phyloP scores from a whole-genome alignment of 23 tunicate species.

The Ciona savignyi region DNA sequence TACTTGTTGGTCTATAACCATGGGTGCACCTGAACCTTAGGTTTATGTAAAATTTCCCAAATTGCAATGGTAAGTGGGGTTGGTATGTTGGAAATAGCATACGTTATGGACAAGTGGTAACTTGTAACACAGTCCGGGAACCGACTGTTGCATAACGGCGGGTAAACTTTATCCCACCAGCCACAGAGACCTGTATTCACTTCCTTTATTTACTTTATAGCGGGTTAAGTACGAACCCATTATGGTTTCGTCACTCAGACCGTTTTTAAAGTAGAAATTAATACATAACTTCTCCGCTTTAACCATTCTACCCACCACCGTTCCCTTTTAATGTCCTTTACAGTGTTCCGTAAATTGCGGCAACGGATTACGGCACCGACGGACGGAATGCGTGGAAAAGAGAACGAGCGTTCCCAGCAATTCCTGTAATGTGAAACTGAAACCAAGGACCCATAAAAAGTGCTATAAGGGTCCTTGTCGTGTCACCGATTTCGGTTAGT shows the following conservation, averaged over 20 bases:
- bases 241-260: neutral
- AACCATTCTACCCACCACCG: neutral
- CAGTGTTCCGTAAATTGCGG: conserved; percentile 88
- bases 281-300: neutral
- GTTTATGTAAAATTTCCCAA: too few relatives aligned
- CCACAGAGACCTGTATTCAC: too few relatives aligned
- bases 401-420: conserved; percentile 20
- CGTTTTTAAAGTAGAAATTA: neutral
- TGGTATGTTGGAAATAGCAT: too few relatives aligned
- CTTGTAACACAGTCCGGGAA: too few relatives aligned
- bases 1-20: too few relatives aligned
- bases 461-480: conserved; percentile 72
- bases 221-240: neutral
- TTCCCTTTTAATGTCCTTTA: neutral
- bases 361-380: conserved; percentile 36
- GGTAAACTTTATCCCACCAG: too few relatives aligned
- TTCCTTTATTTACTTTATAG: too few relatives aligned
- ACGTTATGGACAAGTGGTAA: too few relatives aligned
- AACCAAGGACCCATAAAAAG: conserved; percentile 26
- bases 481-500: conserved; percentile 70
- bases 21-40: too few relatives aligned
- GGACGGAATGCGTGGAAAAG: conserved; percentile 39
- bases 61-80: too few relatives aligned
- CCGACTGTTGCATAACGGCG: too few relatives aligned
- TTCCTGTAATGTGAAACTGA: conserved; percentile 27